These are phyloP conservation scores for Erpobdella octoculata DNA, from an alignment of 2,888 invertebrate species.

Conservation along the genomic window DNA sequence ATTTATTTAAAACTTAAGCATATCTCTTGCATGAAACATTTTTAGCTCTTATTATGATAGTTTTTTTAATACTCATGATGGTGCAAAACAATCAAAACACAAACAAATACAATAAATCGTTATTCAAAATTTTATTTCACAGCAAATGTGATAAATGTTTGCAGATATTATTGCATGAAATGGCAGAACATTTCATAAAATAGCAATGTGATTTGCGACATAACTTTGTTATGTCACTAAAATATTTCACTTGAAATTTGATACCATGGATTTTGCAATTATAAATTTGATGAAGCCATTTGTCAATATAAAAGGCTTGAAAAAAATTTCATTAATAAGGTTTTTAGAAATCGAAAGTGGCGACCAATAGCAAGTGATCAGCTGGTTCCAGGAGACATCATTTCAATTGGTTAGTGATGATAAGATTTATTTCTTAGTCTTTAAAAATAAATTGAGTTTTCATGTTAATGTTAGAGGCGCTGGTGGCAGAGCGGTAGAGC, in stretches of 20 bases:
- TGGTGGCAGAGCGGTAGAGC: no score
- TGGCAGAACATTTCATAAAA: neutral
- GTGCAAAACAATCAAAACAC: no score
- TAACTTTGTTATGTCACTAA: no score
- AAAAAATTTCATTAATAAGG: neutral
- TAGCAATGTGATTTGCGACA: neutral
- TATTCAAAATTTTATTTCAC: neutral
- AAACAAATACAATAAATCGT: neutral
- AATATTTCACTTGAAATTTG: no score
- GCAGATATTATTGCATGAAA: no score
- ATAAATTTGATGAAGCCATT: neutral
- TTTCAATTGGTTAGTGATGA: slow-evolving; percentile 67
- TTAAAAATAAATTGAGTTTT: neutral
- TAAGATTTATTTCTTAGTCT: neutral
- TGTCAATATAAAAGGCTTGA: neutral
- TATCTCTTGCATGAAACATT: no score
- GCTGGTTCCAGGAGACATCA: slow-evolving; percentile 87
- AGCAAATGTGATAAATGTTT: no score
- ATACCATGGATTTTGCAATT: no score
- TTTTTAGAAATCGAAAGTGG: slow-evolving; percentile 81
- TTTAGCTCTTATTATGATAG: neutral
- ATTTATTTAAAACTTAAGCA: no score
- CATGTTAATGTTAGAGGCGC: neutral
- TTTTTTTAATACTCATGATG: neutral
- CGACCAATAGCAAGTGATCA: slow-evolving; percentile 74